A percentile compares a stretch with the other conserved stretches of the same genome.
phyloP scores from a whole-genome alignment of 1,140 invertebrate genomes.

The Reticulitermes speratus region DNA sequence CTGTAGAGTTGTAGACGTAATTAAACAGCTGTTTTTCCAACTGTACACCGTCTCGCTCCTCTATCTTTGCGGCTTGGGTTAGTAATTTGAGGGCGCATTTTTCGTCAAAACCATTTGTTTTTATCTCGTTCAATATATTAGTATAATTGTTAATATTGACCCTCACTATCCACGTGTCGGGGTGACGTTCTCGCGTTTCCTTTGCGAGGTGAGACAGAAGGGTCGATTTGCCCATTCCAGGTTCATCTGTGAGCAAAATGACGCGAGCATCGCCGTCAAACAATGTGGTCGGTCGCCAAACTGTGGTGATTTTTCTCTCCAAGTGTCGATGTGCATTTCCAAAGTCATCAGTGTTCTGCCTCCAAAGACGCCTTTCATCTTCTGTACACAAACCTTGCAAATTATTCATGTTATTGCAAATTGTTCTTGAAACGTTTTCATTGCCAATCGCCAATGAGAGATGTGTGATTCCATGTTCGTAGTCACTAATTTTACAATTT shows the following conservation, averaged over 20 bases:
- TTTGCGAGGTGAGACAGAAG: conserved; percentile 15
- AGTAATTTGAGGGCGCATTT: not conserved
- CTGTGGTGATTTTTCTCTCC: not conserved
- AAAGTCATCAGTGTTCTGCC: too few species aligned
- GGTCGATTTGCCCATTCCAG: conserved; percentile 32
- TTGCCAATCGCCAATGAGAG: too few species aligned
- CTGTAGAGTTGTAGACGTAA: not conserved
- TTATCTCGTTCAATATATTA: not conserved
- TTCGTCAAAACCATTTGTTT: not conserved
- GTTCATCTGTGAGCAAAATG: conserved; percentile 14
- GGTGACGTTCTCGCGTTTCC: not conserved
- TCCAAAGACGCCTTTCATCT: too few species aligned
- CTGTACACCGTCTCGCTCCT: not conserved
- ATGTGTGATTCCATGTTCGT: too few species aligned
- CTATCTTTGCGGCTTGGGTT: not conserved
- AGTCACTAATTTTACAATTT: too few species aligned
- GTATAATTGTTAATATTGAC: conserved; percentile 29
- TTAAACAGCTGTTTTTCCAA: not conserved
- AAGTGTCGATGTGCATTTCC: too few species aligned
- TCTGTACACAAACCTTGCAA: too few species aligned
- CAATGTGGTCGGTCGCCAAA: not conserved
- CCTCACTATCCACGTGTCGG: conserved; percentile 25
- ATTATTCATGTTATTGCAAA: too few species aligned
- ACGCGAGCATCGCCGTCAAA: not conserved
- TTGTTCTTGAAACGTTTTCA: too few species aligned